These are phyloP conservation scores for Ascidia mentula DNA, from an alignment of 23 tunicate genomes.

Conservation along the genomic window DNA sequence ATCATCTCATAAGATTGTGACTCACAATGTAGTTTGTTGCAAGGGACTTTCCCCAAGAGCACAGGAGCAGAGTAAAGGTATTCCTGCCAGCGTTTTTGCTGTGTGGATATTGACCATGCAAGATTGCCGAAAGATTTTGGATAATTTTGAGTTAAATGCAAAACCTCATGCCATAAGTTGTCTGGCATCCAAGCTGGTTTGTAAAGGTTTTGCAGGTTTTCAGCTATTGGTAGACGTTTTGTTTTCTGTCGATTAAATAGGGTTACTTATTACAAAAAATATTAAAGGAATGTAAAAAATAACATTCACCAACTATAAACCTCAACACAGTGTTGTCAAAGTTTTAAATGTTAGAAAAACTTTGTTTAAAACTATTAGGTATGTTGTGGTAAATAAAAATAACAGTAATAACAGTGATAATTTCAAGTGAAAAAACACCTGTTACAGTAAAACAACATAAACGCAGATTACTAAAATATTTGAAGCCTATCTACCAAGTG, in stretches of 20 bases:
- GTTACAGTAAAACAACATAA: no score
- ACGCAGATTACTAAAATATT: no score
- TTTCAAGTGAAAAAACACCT: no score
- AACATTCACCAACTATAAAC: no score
- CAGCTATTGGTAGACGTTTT: not conserved
- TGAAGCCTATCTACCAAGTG: no score
- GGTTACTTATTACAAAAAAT: not conserved
- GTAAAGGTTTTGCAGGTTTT: not conserved
- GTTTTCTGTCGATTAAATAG: not conserved
- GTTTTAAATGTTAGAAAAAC: no score
- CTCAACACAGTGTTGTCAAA: no score
- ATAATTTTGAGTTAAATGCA: slow-evolving; percentile 34
- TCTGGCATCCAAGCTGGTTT: slow-evolving; percentile 73
- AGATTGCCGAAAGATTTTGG: slow-evolving; percentile 38
- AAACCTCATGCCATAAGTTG: slow-evolving; percentile 39
- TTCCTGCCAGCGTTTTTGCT: slow-evolving; percentile 77
- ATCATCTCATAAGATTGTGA: no score
- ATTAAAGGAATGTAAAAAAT: no score
- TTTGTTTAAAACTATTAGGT: no score
- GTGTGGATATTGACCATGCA: slow-evolving; percentile 52
- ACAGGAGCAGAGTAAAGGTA: slow-evolving; percentile 57
- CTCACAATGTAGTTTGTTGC: slow-evolving; percentile 52
- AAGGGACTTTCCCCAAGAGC: slow-evolving; percentile 55
- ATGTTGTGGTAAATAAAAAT: no score
- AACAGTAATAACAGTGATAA: no score